These are phyloP conservation scores for Drosophila seguyi DNA, from an alignment of 1,140 invertebrate species.

Conservation along the genomic window DNA sequence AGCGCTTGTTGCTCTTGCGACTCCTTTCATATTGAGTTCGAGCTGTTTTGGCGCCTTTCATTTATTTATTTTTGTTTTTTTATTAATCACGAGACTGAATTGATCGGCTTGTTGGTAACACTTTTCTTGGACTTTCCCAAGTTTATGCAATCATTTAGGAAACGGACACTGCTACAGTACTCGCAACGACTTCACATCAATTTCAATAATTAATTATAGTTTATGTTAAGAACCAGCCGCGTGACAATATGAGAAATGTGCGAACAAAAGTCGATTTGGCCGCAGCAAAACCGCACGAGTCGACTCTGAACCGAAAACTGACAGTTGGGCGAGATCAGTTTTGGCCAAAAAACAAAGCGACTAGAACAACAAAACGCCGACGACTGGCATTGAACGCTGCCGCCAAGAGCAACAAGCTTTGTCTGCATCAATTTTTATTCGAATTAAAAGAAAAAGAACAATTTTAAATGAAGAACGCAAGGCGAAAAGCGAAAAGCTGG, in stretches of 20 bases:
- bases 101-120: conserved; percentile 8
- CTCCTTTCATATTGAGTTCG: conserved; percentile 78
- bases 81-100: background rate
- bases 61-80: conserved; percentile 34
- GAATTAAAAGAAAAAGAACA: conserved; percentile 65
- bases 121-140: conserved; percentile 16
- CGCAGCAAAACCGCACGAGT: conserved; percentile 73
- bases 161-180: conserved; percentile 16
- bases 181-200: conserved; percentile 12
- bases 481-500: conserved; percentile 28
- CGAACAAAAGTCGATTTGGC: conserved; percentile 60
- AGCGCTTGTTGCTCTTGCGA: conserved; percentile 75
- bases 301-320: conserved; percentile 78
- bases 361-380: conserved; percentile 78
- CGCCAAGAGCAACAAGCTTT: conserved; percentile 80
- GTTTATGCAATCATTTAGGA: conserved; percentile 40
- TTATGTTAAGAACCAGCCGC: conserved; percentile 28
- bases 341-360: conserved; percentile 74
- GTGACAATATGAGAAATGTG: conserved; percentile 68
- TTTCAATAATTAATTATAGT: conserved; percentile 45
- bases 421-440: conserved; percentile 73
- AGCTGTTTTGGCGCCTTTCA: conserved; percentile 74
- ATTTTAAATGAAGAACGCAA: conserved; percentile 41
- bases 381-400: conserved; percentile 78
- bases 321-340: conserved; percentile 84